These are phyloP conservation scores for Ephialtes manifestator DNA, from an alignment of 2,888 invertebrate genomes.

Conservation along the genomic window DNA sequence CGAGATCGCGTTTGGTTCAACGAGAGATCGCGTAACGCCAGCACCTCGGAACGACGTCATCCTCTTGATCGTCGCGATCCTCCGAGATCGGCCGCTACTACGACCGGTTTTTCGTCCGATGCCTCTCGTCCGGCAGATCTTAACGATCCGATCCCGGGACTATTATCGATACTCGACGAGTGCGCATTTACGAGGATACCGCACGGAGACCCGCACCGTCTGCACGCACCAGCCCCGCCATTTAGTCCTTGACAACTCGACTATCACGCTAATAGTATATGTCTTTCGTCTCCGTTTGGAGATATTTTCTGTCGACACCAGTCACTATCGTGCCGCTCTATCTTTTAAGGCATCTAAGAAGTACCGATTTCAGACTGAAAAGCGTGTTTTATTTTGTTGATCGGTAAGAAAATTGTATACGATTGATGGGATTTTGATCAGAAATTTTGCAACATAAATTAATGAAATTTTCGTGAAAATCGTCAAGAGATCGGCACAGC, in stretches of 20 bases:
- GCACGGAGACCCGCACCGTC: slow-evolving; percentile 7
- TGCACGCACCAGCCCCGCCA: neutral
- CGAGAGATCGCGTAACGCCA: slow-evolving; percentile 35
- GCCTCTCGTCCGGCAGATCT: slow-evolving; percentile 48
- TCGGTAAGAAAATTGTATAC: too few relatives aligned
- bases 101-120: slow-evolving; percentile 70
- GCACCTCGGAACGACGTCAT: slow-evolving; percentile 54
- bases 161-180: slow-evolving; percentile 71
- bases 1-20: slow-evolving; percentile 22
- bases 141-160: slow-evolving; percentile 71
- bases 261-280: slow-evolving; percentile 10
- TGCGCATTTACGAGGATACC: slow-evolving; percentile 66
- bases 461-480: too few relatives aligned
- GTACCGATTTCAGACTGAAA: neutral
- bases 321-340: neutral
- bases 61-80: slow-evolving; percentile 54
- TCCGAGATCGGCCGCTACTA: slow-evolving; percentile 56
- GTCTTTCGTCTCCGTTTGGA: slow-evolving; percentile 10
- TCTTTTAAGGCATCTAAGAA: neutral
- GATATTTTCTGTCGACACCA: neutral
- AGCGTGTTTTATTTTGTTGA: neutral
- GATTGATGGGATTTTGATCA: too few relatives aligned
- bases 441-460: too few relatives aligned
- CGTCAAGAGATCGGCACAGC: too few relatives aligned
- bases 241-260: slow-evolving; percentile 35